Evolutionary conservation across 2,113 vertebrate genomes (phyloP).

Genomic region (Polypterus bichir): DNA sequence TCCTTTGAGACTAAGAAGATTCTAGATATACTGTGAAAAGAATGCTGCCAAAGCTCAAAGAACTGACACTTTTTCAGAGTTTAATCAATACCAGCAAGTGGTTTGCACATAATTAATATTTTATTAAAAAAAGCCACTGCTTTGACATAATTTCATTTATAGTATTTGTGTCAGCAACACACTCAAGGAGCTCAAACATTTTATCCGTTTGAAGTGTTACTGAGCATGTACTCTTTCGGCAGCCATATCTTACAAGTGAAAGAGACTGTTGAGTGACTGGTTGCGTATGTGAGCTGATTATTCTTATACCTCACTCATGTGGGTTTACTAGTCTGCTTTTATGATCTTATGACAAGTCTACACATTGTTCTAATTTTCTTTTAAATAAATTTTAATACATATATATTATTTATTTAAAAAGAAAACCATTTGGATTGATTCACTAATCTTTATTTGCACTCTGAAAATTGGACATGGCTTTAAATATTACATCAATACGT

Average conservation of each 20-base stretch:
- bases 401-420: constrained; percentile 11
- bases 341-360: constrained; percentile 14
- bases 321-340: constrained; percentile 19
- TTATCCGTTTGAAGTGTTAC: constrained; percentile 37
- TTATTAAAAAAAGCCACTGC: constrained; percentile 46
- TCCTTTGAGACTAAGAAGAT: too few relatives aligned
- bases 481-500: constrained; percentile 80
- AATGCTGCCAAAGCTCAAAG: constrained; percentile 34
- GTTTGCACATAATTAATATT: constrained; percentile 22
- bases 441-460: constrained; percentile 16
- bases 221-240: constrained; percentile 47
- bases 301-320: constrained; percentile 35
- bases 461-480: constrained; percentile 62
- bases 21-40: constrained; percentile 18
- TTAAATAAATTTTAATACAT: constrained; percentile 2
- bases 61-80: constrained; percentile 35
- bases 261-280: constrained; percentile 56
- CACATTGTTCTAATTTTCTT: background rate
- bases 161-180: constrained; percentile 30
- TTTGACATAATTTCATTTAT: constrained; percentile 44
- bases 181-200: constrained; percentile 23
- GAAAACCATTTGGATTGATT: constrained; percentile 14
- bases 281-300: constrained; percentile 39
- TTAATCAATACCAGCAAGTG: constrained; percentile 31
- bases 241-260: constrained; percentile 46